These are phyloP conservation scores for Dicrurus megarhynchus DNA, from an alignment of 2,113 vertebrate species.

Conservation along the genomic window DNA sequence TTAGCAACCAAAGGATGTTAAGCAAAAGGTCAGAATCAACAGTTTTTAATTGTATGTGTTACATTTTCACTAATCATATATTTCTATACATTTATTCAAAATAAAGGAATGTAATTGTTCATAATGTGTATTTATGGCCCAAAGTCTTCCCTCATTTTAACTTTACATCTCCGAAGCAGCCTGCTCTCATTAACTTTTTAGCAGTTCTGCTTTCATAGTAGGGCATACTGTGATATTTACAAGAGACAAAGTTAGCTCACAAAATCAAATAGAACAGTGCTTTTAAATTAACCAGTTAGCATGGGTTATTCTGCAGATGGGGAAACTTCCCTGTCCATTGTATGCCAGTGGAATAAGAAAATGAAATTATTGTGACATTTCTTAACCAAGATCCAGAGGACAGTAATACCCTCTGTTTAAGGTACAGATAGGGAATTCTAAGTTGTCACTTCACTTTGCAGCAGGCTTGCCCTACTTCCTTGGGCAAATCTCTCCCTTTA, in stretches of 20 bases:
- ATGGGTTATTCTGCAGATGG: neutral
- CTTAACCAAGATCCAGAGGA: neutral
- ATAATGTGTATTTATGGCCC: neutral
- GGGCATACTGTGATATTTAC: neutral
- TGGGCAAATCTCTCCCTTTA: neutral
- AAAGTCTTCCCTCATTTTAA: neutral
- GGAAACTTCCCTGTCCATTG: neutral
- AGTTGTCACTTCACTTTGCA: neutral
- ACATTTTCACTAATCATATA: neutral
- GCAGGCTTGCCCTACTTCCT: neutral
- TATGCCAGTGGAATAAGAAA: neutral
- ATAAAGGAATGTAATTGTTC: neutral
- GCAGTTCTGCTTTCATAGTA: neutral
- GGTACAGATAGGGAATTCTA: neutral
- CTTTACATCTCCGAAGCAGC: neutral
- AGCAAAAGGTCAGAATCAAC: neutral
- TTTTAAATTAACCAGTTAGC: neutral
- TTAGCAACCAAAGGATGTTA: neutral
- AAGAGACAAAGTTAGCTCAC: neutral
- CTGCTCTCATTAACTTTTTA: neutral
- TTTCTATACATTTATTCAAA: neutral
- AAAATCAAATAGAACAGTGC: neutral
- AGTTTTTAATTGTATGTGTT: neutral
- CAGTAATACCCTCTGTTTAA: neutral
- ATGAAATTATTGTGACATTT: neutral